phyloP scores from a whole-genome alignment of 2,113 vertebrate species.

The Piliocolobus tephrosceles region DNA sequence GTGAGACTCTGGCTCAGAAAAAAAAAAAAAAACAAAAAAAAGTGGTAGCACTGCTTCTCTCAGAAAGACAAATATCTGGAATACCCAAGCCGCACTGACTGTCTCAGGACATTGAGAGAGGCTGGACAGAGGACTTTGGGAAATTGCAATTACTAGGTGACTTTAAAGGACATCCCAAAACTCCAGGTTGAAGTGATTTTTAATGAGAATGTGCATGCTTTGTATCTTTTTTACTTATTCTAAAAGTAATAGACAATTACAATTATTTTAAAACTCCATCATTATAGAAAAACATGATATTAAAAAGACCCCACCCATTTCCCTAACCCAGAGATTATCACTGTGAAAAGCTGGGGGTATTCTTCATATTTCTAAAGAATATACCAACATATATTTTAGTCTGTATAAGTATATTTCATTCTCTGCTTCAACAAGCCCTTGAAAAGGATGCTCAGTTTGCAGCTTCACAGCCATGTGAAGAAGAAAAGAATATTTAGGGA shows the following conservation, averaged over 20 bases:
- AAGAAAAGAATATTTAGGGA: constrained; percentile 13
- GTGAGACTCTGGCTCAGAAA: too few species aligned
- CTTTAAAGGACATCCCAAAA: background rate
- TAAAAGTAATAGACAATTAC: background rate
- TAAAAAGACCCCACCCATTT: background rate
- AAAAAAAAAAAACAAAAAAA: too few species aligned
- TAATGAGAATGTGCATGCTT: background rate
- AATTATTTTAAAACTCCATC: background rate
- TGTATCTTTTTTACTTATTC: background rate
- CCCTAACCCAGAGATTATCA: background rate
- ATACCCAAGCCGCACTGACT: background rate
- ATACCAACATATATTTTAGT: background rate
- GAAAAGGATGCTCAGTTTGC: background rate
- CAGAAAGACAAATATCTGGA: background rate
- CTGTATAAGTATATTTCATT: background rate
- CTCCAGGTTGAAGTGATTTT: constrained; percentile 25
- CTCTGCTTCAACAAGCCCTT: background rate
- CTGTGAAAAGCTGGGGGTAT: background rate
- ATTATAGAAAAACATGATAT: background rate
- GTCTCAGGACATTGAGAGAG: background rate
- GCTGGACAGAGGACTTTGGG: background rate
- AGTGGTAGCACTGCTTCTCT: background rate
- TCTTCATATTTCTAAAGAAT: background rate
- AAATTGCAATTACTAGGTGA: background rate
- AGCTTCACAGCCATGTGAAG: background rate